These are phyloP conservation scores for Radopholus similis DNA, from an alignment of 1,140 invertebrate species.

Conservation along the genomic window DNA sequence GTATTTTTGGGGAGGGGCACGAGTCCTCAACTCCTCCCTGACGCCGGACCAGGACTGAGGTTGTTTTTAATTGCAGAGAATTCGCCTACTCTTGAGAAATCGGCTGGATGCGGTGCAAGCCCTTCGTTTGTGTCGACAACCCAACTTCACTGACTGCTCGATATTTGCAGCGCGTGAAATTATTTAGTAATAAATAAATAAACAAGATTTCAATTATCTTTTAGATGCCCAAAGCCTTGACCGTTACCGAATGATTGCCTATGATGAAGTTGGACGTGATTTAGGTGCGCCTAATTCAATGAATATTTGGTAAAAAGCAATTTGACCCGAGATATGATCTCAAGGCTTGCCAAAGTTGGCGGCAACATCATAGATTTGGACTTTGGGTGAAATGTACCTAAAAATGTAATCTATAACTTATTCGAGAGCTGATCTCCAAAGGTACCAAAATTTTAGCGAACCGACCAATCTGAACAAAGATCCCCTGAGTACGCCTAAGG, in stretches of 20 bases:
- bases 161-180: constrained; percentile 47
- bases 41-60: neutral
- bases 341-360: too few species aligned
- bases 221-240: constrained; percentile 44
- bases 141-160: constrained; percentile 46
- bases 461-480: too few species aligned
- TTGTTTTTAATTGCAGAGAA: constrained; percentile 26
- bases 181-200: constrained; percentile 9
- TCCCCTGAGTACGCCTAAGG: too few species aligned
- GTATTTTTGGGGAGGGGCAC: too few species aligned
- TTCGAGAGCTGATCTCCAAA: too few species aligned
- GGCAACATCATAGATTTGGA: too few species aligned
- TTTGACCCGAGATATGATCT: too few species aligned
- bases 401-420: too few species aligned
- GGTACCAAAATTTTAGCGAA: too few species aligned
- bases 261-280: constrained; percentile 42
- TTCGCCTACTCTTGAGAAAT: constrained; percentile 23
- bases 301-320: too few species aligned
- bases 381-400: too few species aligned
- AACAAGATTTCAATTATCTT: constrained; percentile 8
- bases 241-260: constrained; percentile 49
- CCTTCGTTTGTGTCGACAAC: constrained; percentile 38
- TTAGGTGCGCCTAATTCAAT: constrained; percentile 41
- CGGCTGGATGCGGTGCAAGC: constrained; percentile 36
- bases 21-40: too few species aligned